phyloP scores from a whole-genome alignment of 2,888 invertebrate species.

The Frankliniella intonsa region DNA sequence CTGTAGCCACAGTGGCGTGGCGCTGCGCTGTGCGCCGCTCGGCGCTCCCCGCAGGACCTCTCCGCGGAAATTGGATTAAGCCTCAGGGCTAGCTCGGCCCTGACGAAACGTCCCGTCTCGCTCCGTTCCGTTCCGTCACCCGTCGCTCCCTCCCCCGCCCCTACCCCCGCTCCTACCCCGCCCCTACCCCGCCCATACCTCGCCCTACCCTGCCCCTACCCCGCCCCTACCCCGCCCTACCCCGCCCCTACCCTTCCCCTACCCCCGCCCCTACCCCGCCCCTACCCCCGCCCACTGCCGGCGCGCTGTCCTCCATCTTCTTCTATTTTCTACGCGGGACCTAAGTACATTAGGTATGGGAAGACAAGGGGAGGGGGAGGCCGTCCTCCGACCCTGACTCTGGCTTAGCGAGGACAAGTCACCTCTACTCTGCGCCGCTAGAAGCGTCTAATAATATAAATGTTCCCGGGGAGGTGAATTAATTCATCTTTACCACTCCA shows the following conservation, averaged over 20 bases:
- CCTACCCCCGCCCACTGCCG: neutral
- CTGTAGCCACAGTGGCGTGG: neutral
- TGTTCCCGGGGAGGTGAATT: too few relatives aligned
- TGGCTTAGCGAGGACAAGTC: too few relatives aligned
- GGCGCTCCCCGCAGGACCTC: neutral
- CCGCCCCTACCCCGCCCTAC: neutral
- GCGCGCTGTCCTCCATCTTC: neutral
- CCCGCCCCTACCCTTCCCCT: neutral
- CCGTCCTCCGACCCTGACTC: too few relatives aligned
- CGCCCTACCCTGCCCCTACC: neutral
- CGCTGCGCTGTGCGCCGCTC: neutral
- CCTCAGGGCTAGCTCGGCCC: constrained; percentile 20
- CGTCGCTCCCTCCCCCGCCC: neutral
- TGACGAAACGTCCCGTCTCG: constrained; percentile 17
- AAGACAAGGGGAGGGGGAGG: too few relatives aligned
- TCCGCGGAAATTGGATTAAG: constrained; percentile 19
- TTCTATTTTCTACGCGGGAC: neutral
- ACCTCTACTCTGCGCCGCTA: too few relatives aligned
- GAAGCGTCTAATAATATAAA: too few relatives aligned
- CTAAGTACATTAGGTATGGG: neutral
- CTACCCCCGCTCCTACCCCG: neutral
- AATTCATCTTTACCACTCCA: too few relatives aligned
- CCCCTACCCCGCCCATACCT: neutral
- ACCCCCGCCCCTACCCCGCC: neutral
- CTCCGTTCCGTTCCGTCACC: constrained; percentile 2